phyloP scores from a whole-genome alignment of 2,888 invertebrate species.

The Tolmerus cingulatus region DNA sequence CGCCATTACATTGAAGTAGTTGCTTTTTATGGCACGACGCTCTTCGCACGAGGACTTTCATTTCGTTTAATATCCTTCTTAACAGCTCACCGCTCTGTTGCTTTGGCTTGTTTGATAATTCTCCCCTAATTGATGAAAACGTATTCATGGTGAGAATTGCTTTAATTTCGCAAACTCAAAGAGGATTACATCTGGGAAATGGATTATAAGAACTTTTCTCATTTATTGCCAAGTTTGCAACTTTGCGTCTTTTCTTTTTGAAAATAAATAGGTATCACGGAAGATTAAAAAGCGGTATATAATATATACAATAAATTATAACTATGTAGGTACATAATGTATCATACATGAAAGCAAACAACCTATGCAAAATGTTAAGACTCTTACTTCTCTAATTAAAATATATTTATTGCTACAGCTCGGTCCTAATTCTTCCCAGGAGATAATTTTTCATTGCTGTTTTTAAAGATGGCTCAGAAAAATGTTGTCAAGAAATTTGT shows the following conservation, averaged over 20 bases:
- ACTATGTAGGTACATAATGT: too few relatives aligned
- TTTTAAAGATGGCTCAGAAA: too few relatives aligned
- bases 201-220: not conserved
- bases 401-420: too few relatives aligned
- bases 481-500: too few relatives aligned
- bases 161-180: not conserved
- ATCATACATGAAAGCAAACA: too few relatives aligned
- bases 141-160: not conserved
- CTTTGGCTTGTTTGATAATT: not conserved
- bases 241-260: not conserved
- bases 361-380: too few relatives aligned
- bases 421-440: too few relatives aligned
- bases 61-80: not conserved
- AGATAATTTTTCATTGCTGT: too few relatives aligned
- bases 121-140: not conserved
- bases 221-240: not conserved
- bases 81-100: not conserved
- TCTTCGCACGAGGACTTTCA: not conserved
- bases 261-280: not conserved
- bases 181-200: not conserved
- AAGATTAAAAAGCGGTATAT: not conserved
- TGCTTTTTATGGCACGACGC: not conserved
- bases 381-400: too few relatives aligned
- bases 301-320: too few relatives aligned
- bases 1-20: not conserved